Conservation (phyloP, 1,140 invertebrate species). For the Leptinotarsa lineolata region DNA sequence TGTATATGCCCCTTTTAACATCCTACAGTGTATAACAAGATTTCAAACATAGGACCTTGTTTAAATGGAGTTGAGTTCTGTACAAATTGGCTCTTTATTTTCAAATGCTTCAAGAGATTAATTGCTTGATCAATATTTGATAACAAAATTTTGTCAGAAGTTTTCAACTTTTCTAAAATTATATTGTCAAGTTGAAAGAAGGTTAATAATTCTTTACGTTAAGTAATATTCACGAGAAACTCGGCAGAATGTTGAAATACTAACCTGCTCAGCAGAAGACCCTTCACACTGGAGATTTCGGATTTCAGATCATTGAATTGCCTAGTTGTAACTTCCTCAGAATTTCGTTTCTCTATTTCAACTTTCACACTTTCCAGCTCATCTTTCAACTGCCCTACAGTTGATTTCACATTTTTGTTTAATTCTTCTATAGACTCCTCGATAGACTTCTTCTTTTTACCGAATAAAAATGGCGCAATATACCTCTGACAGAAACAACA, state of each 20-base stretch:
- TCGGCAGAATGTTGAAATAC: not conserved
- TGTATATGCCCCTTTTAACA: too few relatives aligned
- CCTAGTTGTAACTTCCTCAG: slow-evolving; percentile 59
- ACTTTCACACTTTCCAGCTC: slow-evolving; percentile 63
- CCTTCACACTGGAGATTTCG: slow-evolving; percentile 77
- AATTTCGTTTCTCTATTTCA: slow-evolving; percentile 61
- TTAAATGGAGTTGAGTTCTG: too few relatives aligned
- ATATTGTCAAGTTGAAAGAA: too few relatives aligned
- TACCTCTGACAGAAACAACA: slow-evolving; percentile 45
- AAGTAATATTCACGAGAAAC: too few relatives aligned
- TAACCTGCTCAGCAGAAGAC: slow-evolving; percentile 74
- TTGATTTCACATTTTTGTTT: slow-evolving; percentile 66
- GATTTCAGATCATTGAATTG: slow-evolving; percentile 73
- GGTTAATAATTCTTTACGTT: too few relatives aligned
- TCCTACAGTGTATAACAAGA: too few relatives aligned
- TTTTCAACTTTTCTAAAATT: too few relatives aligned
- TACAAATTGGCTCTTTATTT: too few relatives aligned
- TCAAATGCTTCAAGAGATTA: too few relatives aligned
- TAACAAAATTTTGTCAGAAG: too few relatives aligned
- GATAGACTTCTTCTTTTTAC: slow-evolving; percentile 54
- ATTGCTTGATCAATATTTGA: too few relatives aligned
- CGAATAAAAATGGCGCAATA: slow-evolving; percentile 53
- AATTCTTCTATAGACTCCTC: slow-evolving; percentile 69
- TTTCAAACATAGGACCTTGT: too few relatives aligned
- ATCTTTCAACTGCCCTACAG: slow-evolving; percentile 65